These are phyloP conservation scores for Deroplatys truncata DNA, from an alignment of 2,888 invertebrate species.

Conservation along the genomic window DNA sequence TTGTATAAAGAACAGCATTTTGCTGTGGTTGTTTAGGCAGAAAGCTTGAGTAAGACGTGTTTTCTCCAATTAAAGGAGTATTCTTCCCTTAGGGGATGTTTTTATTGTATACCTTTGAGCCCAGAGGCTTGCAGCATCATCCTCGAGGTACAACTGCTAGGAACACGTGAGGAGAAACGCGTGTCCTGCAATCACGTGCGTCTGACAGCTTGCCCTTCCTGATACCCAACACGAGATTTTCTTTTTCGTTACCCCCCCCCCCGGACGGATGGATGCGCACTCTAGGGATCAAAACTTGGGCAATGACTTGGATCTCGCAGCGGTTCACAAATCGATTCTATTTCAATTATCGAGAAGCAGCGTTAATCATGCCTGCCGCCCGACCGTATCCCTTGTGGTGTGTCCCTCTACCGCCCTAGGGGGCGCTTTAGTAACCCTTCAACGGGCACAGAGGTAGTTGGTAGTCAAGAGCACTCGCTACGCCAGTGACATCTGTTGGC, in stretches of 20 bases:
- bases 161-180: not conserved
- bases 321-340: not conserved
- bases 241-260: not conserved
- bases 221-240: not conserved
- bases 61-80: too few species aligned
- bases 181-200: not conserved
- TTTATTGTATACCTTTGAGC: not conserved
- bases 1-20: too few species aligned
- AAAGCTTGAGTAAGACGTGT: too few species aligned
- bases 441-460: not conserved
- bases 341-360: slow-evolving; percentile 14
- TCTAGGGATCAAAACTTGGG: not conserved
- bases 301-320: not conserved
- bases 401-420: slow-evolving; percentile 3
- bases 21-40: too few species aligned
- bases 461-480: slow-evolving; percentile 14
- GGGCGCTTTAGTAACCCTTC: slow-evolving; percentile 15
- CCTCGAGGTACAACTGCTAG: not conserved
- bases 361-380: slow-evolving; percentile 3
- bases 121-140: not conserved
- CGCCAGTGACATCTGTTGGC: slow-evolving; percentile 15
- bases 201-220: not conserved
- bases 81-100: too few species aligned
- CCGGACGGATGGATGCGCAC: not conserved
- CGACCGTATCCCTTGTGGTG: not conserved